Evolutionary conservation across 2,797 vertebrate species (phyloP).

Genomic region (Poeciliopsis paucimaculata): DNA sequence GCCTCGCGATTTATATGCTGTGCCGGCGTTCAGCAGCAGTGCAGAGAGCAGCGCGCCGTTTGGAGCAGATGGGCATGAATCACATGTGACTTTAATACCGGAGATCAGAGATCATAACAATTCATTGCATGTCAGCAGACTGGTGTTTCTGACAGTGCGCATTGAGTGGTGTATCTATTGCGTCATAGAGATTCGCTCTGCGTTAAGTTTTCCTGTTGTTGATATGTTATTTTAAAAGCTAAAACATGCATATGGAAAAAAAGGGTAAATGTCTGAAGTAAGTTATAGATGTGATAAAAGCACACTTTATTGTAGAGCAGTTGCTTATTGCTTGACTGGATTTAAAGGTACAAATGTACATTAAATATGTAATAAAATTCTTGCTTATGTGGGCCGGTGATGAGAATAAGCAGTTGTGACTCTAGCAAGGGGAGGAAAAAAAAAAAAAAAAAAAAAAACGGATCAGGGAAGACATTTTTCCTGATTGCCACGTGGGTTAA

Average conservation of each 20-base stretch:
- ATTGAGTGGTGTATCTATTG: background rate
- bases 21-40: constrained; percentile 12
- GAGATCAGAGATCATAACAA: constrained; percentile 9
- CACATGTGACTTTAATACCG: constrained; percentile 19
- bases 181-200: background rate
- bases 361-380: constrained; percentile 1
- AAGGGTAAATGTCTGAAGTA: background rate
- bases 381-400: constrained; percentile 4
- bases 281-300: constrained; percentile 3
- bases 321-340: background rate
- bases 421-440: background rate
- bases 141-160: background rate
- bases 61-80: constrained; percentile 3
- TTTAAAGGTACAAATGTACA: constrained; percentile 3
- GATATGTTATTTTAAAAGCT: background rate
- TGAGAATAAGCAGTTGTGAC: background rate
- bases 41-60: background rate
- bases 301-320: background rate
- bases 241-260: background rate
- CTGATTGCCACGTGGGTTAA: constrained; percentile 7
- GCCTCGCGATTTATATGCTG: constrained; percentile 8
- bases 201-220: too few species aligned
- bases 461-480: constrained; percentile 1
- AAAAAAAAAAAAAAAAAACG: background rate
- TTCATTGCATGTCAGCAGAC: constrained; percentile 2